A percentile compares a stretch with the other conserved stretches of the same genome.
phyloP scores from a whole-genome alignment of 1,140 invertebrate genomes.

The Chelonus insularis region DNA sequence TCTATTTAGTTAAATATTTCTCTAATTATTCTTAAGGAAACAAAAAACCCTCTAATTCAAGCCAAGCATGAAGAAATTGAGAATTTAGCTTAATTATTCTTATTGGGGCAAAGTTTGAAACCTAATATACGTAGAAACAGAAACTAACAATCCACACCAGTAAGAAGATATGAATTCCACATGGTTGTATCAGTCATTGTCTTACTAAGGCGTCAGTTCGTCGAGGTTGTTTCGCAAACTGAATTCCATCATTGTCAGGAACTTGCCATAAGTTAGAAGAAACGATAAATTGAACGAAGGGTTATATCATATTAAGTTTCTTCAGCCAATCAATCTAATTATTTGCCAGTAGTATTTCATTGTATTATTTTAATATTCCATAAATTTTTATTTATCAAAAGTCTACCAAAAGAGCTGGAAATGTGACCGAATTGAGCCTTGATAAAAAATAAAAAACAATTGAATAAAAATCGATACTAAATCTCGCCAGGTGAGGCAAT shows the following conservation, averaged over 20 bases:
- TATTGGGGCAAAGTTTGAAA: not conserved
- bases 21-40: too few relatives aligned
- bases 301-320: not conserved
- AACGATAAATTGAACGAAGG: slow-evolving; percentile 13
- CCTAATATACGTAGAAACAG: not conserved
- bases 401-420: not conserved
- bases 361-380: not conserved
- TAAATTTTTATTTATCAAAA: not conserved
- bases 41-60: too few relatives aligned
- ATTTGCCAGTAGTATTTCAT: slow-evolving; percentile 13
- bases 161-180: not conserved
- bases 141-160: not conserved
- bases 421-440: not conserved
- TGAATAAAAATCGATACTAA: slow-evolving; percentile 17
- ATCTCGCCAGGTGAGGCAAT: slow-evolving; percentile 10
- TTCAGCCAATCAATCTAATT: slow-evolving; percentile 31
- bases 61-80: too few relatives aligned
- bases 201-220: slow-evolving; percentile 31
- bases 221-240: slow-evolving; percentile 44
- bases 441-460: not conserved
- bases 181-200: slow-evolving; percentile 41
- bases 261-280: slow-evolving; percentile 9
- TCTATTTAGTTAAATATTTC: too few relatives aligned
- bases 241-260: slow-evolving; percentile 43
- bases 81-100: not conserved